These are phyloP conservation scores for Seriola quinqueradiata DNA, from an alignment of 2,113 vertebrate genomes.

Conservation along the genomic window DNA sequence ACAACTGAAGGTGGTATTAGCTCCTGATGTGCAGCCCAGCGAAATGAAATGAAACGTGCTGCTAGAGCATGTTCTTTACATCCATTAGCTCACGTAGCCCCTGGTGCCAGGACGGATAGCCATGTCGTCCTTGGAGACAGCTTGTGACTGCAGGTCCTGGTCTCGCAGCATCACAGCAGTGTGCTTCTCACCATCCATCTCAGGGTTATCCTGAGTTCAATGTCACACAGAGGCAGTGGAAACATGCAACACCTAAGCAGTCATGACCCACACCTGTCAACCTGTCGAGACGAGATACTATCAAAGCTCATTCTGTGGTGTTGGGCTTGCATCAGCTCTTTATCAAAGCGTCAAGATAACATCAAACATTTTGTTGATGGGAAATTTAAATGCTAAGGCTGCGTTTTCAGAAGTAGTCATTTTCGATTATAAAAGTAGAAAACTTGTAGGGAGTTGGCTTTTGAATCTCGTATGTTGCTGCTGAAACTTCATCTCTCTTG, in stretches of 20 bases:
- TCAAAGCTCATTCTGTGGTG: constrained; percentile 24
- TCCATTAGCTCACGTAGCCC: constrained; percentile 3
- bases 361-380: constrained; percentile 20
- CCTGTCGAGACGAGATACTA: constrained; percentile 31
- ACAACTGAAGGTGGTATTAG: not conserved
- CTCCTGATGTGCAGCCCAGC: not conserved
- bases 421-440: not conserved
- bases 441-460: not conserved
- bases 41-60: not conserved
- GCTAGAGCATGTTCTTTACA: not conserved
- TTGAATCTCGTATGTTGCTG: not conserved
- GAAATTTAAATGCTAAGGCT: constrained; percentile 16
- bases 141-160: constrained; percentile 31
- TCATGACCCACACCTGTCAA: constrained; percentile 39
- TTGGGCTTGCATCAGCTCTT: constrained; percentile 33
- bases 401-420: not conserved
- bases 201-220: constrained; percentile 38
- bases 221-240: constrained; percentile 15
- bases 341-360: constrained; percentile 32
- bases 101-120: constrained; percentile 29
- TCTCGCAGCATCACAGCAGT: constrained; percentile 2
- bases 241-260: constrained; percentile 7
- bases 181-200: constrained; percentile 23
- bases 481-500: not conserved
- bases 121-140: constrained; percentile 15